phyloP scores from a whole-genome alignment of 2,888 invertebrate species.

The Thecophora atra region DNA sequence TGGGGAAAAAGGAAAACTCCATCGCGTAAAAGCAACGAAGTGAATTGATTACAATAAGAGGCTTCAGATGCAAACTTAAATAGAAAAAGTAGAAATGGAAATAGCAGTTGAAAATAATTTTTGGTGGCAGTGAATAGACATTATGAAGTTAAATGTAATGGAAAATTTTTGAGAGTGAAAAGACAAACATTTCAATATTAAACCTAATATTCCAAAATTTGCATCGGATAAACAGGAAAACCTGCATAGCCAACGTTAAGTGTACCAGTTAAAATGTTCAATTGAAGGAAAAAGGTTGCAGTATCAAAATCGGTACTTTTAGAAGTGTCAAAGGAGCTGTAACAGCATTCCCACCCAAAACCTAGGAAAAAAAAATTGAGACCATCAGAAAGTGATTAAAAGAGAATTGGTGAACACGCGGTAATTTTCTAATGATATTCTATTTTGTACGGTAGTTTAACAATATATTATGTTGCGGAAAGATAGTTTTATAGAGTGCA shows the following conservation, averaged over 20 bases:
- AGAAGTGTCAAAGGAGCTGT: not conserved
- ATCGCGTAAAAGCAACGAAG: not conserved
- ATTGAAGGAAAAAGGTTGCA: not conserved
- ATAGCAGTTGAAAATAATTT: constrained; percentile 8
- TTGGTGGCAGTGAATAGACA: not conserved
- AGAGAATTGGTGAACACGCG: constrained; percentile 16
- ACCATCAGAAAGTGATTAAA: constrained; percentile 1
- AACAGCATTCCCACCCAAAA: not conserved
- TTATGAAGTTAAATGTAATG: not conserved
- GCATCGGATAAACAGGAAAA: not conserved
- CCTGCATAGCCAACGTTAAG: not conserved
- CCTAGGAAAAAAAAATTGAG: not conserved
- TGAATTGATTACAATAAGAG: not conserved
- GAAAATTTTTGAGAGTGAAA: not conserved
- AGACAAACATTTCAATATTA: not conserved
- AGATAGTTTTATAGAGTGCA: too few species aligned
- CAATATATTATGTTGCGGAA: too few species aligned
- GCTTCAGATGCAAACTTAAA: not conserved
- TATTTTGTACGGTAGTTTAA: not conserved
- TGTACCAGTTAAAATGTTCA: not conserved
- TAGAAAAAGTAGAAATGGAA: constrained; percentile 2
- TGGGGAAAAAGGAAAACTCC: constrained; percentile 3
- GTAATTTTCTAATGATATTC: not conserved
- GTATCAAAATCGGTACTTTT: not conserved
- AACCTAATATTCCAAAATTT: not conserved